Evolutionary conservation across 2,888 invertebrate genomes (phyloP), one percentile per base, ranked within the genome.

Genomic region (Drosophila infuscata): DNA sequence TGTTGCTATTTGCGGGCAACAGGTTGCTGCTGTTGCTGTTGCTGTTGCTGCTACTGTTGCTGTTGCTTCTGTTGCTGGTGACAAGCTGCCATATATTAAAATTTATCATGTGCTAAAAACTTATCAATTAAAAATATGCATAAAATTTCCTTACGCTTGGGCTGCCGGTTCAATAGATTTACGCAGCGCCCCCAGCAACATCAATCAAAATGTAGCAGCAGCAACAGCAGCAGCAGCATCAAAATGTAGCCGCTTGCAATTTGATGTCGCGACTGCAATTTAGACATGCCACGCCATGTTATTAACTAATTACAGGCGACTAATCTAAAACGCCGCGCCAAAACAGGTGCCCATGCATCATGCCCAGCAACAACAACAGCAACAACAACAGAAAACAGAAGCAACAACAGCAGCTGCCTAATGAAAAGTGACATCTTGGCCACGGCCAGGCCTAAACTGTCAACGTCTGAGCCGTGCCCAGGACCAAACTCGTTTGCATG

Each of bases 21-120:
- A 76, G 76, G 77, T 76, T 76, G 77, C 53, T 76, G 65, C 65
- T 76, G 79, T 1, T 17, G 2, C 17, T 9, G 0, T 3, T 46
- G 11, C 15, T 43, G 20, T 35, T 53, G 25, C 25, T 53, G 25
- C n/a, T n/a, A n/a, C n/a, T n/a, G n/a, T n/a, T n/a, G 25, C 43
- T 25, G 60, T 67, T 60, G 74, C 49, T 72, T 60, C 67, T 75
- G 77, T 70, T 59, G 66, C 62, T 75, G 81, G 75, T 76, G 73
- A 82, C 73, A 71, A 81, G 81, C 75, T 76, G 76, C 66, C 79
- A 82, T 75, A 82, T 83, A 87, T 83, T 83, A 89, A 91, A 91
- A 92, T 91, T 91, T 91, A 92, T 92, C 91, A 92, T 91, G 91
- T 92, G 91, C 86, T 92, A 92, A 92, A 91, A 92, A 90, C 90